Evolutionary conservation across 2,113 vertebrate species (phyloP).

Genomic region (Junco hyemalis): DNA sequence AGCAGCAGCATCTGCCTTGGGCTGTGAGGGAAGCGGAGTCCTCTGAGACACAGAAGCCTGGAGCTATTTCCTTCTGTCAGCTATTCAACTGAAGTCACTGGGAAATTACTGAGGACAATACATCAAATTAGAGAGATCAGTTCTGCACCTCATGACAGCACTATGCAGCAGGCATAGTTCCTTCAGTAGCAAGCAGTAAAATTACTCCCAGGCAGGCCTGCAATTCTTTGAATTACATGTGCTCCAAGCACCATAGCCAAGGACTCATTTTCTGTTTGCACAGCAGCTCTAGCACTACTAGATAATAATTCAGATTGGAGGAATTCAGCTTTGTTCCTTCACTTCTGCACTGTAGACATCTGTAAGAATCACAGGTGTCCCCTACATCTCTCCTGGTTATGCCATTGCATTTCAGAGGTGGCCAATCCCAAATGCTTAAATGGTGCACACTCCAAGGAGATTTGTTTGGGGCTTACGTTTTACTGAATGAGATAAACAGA

Average conservation of each 20-base stretch:
- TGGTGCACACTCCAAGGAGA: fast-evolving
- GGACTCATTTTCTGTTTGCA: background rate
- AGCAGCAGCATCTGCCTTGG: background rate
- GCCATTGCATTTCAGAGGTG: background rate
- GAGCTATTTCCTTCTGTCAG: constrained; percentile 3
- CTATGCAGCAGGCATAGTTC: background rate
- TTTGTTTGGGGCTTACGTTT: background rate
- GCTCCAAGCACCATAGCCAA: background rate
- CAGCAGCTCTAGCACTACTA: background rate
- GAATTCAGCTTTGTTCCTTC: background rate
- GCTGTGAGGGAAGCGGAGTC: background rate
- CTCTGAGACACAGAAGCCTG: background rate
- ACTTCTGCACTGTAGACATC: background rate
- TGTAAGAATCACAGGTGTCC: background rate
- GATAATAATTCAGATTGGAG: background rate
- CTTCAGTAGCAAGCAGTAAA: background rate
- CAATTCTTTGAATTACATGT: background rate
- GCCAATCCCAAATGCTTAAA: background rate
- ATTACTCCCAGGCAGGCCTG: background rate
- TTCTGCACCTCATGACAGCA: background rate
- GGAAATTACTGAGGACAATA: constrained; percentile 9
- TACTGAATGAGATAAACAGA: background rate
- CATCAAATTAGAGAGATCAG: constrained; percentile 3
- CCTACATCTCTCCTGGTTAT: background rate
- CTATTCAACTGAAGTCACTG: background rate